Percentiles rank a stretch among this genome's conserved stretches.
Conservation (phyloP, 2,888 invertebrate species). For the Unio pictorum region DNA sequence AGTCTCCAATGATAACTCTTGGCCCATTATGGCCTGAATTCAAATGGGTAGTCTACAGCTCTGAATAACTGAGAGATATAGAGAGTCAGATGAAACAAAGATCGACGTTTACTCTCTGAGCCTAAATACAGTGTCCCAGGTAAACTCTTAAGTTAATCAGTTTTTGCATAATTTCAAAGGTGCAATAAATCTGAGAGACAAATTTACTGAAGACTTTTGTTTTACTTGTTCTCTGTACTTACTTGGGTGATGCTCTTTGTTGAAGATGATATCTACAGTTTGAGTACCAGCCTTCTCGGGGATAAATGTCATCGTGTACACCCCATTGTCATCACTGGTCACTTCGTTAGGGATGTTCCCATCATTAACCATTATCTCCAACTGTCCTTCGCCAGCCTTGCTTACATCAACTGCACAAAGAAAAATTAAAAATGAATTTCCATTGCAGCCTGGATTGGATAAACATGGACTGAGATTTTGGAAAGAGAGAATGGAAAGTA, state of each 20-base stretch:
- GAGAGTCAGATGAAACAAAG: too few relatives aligned
- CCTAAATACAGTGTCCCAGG: too few relatives aligned
- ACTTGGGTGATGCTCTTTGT: constrained; percentile 74
- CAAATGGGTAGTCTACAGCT: too few relatives aligned
- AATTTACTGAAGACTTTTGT: not conserved
- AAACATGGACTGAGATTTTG: too few relatives aligned
- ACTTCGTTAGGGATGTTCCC: constrained; percentile 95
- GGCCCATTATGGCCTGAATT: too few relatives aligned
- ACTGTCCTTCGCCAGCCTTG: constrained; percentile 98
- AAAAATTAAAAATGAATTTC: not conserved
- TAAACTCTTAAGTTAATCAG: too few relatives aligned
- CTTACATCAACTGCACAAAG: constrained; percentile 91
- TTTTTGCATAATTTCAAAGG: too few relatives aligned
- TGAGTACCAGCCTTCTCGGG: constrained; percentile 91
- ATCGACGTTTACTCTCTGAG: too few relatives aligned
- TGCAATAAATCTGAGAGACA: not conserved
- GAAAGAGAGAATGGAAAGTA: too few relatives aligned
- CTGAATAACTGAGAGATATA: too few relatives aligned
- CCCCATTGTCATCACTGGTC: constrained; percentile 72
- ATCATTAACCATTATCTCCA: constrained; percentile 99
- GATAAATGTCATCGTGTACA: constrained; percentile 90
- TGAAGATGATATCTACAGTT: constrained; percentile 86
- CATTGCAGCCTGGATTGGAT: too few relatives aligned
- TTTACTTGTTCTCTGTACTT: constrained; percentile 15
- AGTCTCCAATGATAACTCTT: too few relatives aligned